Evolutionary conservation across 92 coral and sea anemone species (phyloP), one percentile per base, ranked within the genome.

Genomic region (Parazoanthus darwini): DNA sequence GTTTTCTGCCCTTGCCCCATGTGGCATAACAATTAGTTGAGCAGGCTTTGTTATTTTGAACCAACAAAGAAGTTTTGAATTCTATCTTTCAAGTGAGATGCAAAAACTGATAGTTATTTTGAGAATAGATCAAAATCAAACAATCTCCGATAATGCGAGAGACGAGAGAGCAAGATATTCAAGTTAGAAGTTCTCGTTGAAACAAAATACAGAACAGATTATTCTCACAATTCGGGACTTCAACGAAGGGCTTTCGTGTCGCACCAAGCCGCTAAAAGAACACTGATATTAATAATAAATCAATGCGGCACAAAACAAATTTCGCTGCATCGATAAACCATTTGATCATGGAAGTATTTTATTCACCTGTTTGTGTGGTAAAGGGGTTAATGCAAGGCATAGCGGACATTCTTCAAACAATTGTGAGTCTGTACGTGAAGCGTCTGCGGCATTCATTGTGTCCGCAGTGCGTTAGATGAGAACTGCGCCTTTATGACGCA

Each of bases 351-450:
- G 68, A 72, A 74, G 88, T 82, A 90, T 92, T 84, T 71, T 77
- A 16, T 82, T 75, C 80, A 89, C 88, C 92, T 87, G 87, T 70
- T 84, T 84, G 87, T 84, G 93, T 87, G 98, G 96, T 90, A 89
- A 59, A 91, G 88, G 85, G 91, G 96, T 89, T 88, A 91, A 93
- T 91, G 93, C 85, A 86, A 79, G 63, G 72, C 96, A 95, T 95
- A 89, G 93, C 94, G 89, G 70, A 83, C 98, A 95, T 95, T 91
- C 75, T 95, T 95, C 88, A 88, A 92, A 93, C 95, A 87, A 94
- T 94, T 92, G 94, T 79, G 39, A 74, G 86, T 67, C 36, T 51
- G 78, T 84, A 84, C 87, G 79, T 84, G 87, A 70, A 42, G 79
- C 79, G 86, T 93, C 94, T 86, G 87, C 88, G 85, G 93, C 93